phyloP scores from a whole-genome alignment of 2,797 vertebrate genomes.

The Linurgus olivaceus region DNA sequence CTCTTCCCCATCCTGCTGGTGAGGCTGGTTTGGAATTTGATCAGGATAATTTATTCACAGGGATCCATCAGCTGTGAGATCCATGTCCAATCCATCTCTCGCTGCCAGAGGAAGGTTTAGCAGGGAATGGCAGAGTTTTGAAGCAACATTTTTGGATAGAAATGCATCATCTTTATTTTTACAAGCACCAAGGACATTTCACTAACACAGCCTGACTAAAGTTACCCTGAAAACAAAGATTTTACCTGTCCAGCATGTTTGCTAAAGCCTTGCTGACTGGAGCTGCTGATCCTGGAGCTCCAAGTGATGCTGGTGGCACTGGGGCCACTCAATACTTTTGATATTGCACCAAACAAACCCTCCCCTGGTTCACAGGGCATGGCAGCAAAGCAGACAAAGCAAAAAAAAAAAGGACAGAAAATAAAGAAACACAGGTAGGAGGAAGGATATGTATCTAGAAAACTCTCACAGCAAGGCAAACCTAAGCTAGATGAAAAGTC shows the following conservation, averaged over 20 bases:
- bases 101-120: neutral
- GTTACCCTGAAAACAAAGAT: neutral
- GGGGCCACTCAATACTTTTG: neutral
- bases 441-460: rapidly evolving
- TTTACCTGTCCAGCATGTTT: neutral
- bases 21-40: neutral
- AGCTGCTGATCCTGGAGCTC: neutral
- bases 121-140: neutral
- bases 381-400: neutral
- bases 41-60: neutral
- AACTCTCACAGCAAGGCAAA: neutral
- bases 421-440: neutral
- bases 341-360: neutral
- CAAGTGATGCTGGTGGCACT: neutral
- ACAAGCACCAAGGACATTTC: neutral
- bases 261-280: neutral
- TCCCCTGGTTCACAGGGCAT: neutral
- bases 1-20: neutral
- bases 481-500: neutral
- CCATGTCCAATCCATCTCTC: neutral
- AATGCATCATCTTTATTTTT: neutral
- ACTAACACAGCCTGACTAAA: neutral
- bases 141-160: neutral
- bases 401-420: neutral
- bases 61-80: neutral